Base-by-base conservation (phyloP, 2,797 vertebrate species). In the Amazonetta brasiliensis region DNA sequence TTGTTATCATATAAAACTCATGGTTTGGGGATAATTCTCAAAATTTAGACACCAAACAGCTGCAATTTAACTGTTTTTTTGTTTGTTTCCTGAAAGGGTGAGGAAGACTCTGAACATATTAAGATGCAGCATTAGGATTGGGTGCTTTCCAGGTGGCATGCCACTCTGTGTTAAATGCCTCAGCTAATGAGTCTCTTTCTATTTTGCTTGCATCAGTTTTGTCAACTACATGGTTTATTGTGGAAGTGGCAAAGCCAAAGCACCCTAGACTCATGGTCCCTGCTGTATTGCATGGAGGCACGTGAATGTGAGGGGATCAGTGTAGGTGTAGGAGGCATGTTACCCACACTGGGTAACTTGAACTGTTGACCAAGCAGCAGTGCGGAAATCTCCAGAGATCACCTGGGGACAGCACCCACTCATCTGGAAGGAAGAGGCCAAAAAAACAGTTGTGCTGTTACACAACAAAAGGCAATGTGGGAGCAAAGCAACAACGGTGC, bases 141-240 rank as follows among this genome's bases (percentile, higher is more conserved):
- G 74, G 94, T 84, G 64, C 68, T 92, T 97, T 98, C 97, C 97
- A 97, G 81, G 91, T 94, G 66, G 39, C 74, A 71, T 54, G 67
- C 60, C 92, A 82, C 74, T 94, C 92, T 91, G 37, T 92, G 93
- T 96, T 97, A 97, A 97, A 97, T 52, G 83, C 87, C 93, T 97
- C 97, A 97, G 89, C 98, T 97, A 97, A 92, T n/a, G 74, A 97
- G 63, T 80, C 71, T 82, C 56, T 81, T 88, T 46, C 90, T 81
- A 46, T 55, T 63, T 83, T 84, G 48, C 68, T 59, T 81, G 83
- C 63, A 67, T 59, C 85, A 64, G 64, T 91, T 95, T 97, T 97
- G 87, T 92, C 96, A 98, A 84, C 41, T 55, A 11, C 60, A 48
- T 1, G 6, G 64, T 90, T 92, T 84, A 81, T 64, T 92, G 85